Evolutionary conservation across 2,888 invertebrate species (phyloP).

Genomic region (Diachrysia chrysitis): DNA sequence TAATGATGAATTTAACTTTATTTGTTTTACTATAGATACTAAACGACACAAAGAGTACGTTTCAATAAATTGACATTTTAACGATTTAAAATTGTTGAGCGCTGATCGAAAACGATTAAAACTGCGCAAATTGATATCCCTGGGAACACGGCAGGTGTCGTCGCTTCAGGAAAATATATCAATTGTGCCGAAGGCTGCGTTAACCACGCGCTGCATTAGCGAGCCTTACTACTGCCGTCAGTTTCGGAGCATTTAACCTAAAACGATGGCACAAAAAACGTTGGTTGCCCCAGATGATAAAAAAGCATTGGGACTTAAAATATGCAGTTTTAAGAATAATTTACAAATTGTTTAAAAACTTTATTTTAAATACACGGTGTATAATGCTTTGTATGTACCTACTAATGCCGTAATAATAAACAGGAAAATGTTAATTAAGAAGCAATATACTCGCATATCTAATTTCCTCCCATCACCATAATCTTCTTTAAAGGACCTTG

Average conservation of each 20-base stretch:
- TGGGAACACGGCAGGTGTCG: constrained; percentile 80
- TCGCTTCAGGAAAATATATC: constrained; percentile 58
- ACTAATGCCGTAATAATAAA: no score
- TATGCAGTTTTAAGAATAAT: no score
- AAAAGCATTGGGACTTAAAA: not conserved
- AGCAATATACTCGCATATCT: not conserved
- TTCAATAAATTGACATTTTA: constrained; percentile 57
- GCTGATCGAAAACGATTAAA: constrained; percentile 78
- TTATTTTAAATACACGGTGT: no score
- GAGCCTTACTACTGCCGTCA: constrained; percentile 5
- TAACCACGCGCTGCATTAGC: constrained; percentile 7
- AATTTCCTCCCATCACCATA: not conserved
- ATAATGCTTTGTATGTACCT: no score
- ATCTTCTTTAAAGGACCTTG: not conserved
- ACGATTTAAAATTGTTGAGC: constrained; percentile 67
- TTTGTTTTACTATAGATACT: not conserved
- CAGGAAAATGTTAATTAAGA: not conserved
- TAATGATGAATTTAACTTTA: not conserved
- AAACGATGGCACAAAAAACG: not conserved
- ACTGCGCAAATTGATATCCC: constrained; percentile 79
- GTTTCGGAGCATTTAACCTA: not conserved
- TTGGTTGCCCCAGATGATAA: not conserved
- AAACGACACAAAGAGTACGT: constrained; percentile 5
- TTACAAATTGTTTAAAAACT: no score
- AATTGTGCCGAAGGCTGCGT: constrained; percentile 49